Base-by-base conservation (phyloP, 2,888 invertebrate species). In the Herminia tarsipennalis region DNA sequence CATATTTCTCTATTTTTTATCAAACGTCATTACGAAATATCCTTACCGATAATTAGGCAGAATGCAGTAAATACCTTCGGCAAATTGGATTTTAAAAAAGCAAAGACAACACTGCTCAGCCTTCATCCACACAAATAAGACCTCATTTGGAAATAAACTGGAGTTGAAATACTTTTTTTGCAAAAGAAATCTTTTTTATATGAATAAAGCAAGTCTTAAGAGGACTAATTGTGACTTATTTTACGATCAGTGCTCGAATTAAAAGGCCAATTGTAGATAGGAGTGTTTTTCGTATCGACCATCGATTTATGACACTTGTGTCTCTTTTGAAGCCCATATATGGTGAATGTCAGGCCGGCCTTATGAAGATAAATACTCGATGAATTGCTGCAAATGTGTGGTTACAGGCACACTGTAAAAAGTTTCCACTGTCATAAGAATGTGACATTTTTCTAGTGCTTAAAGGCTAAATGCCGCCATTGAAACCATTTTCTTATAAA, bases 171-270 rank as follows among this genome's bases (percentile, higher is more conserved):
- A 78, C 59, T 69, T 79, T 81, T 81, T 84, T 81, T 66, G 44
- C 36, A 63, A 49, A 66, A 58, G 49, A 58, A 60, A 51, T 45
- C 46, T 63, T 66, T 59, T 65, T 66, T 63, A 55, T 76, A 78
- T 73, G 80, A 78, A 81, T 79, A 81, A 83, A 78, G 60, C 71
- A 61, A 70, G 76, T 73, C 76, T 80, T 78, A 76, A 73, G 70
- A 74, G 76, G 85, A 88, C 86, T 88, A 88, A 89, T 88, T 89
- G 87, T 83, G 81, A 80, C 76, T 82, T 84, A 83, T 79, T 86
- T 87, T 88, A 88, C 83, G 86, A 86, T 69, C 78, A 58, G 57
- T 60, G 70, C 77, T 66, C 66, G 78, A 83, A 84, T 87, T 86
- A 84, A 84, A 83, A 78, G 63, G 68, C 71, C 81, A 80, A 83